These are phyloP conservation scores for Temnothorax longispinosus DNA, from an alignment of 1,140 invertebrate genomes.

Conservation along the genomic window DNA sequence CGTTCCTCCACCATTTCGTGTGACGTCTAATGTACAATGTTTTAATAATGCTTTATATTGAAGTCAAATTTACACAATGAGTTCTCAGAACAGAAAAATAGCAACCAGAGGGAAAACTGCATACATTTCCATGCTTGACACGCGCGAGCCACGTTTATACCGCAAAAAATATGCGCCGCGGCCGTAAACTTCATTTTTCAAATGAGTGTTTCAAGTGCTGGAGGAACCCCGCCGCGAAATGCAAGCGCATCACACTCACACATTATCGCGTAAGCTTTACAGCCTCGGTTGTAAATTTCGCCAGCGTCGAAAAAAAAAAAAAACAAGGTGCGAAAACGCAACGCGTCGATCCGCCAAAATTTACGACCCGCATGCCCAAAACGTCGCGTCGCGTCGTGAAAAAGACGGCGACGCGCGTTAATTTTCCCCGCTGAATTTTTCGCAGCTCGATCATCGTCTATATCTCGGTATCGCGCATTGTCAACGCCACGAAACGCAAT, in stretches of 20 bases:
- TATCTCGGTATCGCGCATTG: conserved; percentile 20
- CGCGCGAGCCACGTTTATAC: not conserved
- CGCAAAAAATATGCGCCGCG: conserved; percentile 27
- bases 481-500: conserved; percentile 12
- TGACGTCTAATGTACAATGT: not conserved
- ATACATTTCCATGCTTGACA: not conserved
- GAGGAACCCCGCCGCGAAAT: not conserved
- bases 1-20: not conserved
- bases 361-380: conserved; percentile 43
- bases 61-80: not conserved
- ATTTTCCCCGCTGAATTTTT: conserved; percentile 43
- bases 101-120: not conserved
- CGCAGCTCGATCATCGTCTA: conserved; percentile 21
- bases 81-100: not conserved
- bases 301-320: conserved; percentile 22
- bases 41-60: not conserved
- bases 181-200: conserved; percentile 43
- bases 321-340: conserved; percentile 48
- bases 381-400: conserved; percentile 43
- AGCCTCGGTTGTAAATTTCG: conserved; percentile 42
- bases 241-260: conserved; percentile 27
- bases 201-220: conserved; percentile 43
- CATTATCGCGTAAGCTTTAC: conserved; percentile 41
- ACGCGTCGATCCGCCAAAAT: conserved; percentile 55
- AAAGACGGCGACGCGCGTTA: conserved; percentile 35